A percentile compares a stretch with the other conserved stretches of the same genome.
Conservation (phyloP, 2,888 invertebrate species). For the Sympetrum striolatum region DNA sequence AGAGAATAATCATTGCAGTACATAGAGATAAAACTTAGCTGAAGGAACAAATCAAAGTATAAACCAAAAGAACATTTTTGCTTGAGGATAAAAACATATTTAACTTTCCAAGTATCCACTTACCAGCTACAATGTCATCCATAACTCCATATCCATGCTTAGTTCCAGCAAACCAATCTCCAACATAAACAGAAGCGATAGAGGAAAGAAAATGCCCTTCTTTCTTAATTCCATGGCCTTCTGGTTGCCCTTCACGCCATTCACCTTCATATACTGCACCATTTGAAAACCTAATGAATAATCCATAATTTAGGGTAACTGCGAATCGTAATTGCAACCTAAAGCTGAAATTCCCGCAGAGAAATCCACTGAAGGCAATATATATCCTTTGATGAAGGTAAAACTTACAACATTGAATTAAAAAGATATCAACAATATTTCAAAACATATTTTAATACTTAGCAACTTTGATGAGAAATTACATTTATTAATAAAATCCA, state of each 20-base stretch:
- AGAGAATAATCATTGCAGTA: background rate
- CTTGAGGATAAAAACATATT: background rate
- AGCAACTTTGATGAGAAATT: too few relatives aligned
- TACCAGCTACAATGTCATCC: slow-evolving; percentile 81
- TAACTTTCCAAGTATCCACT: background rate
- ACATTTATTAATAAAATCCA: too few relatives aligned
- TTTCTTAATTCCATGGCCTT: slow-evolving; percentile 84
- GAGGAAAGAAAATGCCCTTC: slow-evolving; percentile 80
- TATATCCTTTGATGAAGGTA: too few relatives aligned
- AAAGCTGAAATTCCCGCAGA: too few relatives aligned
- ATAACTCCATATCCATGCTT: slow-evolving; percentile 88
- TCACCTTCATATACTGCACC: slow-evolving; percentile 87
- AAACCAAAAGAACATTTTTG: background rate
- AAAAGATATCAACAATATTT: too few relatives aligned
- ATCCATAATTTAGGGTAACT: background rate
- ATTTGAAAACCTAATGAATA: slow-evolving; percentile 65
- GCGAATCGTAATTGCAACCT: too few relatives aligned
- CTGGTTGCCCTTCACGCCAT: slow-evolving; percentile 82
- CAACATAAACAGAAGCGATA: slow-evolving; percentile 83
- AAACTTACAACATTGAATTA: too few relatives aligned
- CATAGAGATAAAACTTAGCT: background rate
- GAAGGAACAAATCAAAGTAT: background rate
- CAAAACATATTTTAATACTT: too few relatives aligned
- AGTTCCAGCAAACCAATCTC: slow-evolving; percentile 81
- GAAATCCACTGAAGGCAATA: too few relatives aligned